These are phyloP conservation scores for Nycticorax nycticorax DNA, from an alignment of 2,113 vertebrate genomes.

Conservation along the genomic window DNA sequence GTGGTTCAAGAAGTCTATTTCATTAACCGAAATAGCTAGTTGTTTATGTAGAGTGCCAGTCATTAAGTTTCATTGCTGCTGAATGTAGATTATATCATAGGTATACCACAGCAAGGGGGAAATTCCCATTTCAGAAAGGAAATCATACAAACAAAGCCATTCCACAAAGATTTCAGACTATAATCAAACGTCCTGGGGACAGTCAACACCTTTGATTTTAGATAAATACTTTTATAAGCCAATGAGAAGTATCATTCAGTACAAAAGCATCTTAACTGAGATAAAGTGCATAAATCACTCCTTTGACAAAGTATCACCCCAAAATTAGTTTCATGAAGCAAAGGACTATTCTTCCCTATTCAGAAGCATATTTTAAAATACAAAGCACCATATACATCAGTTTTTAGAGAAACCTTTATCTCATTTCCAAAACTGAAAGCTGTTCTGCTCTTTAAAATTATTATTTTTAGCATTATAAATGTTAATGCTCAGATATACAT, in stretches of 20 bases:
- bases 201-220: not conserved
- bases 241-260: not conserved
- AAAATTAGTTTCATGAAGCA: slow-evolving; percentile 17
- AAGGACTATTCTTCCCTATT: slow-evolving; percentile 13
- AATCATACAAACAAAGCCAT: not conserved
- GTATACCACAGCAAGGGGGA: not conserved
- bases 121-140: not conserved
- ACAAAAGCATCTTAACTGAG: not conserved
- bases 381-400: not conserved
- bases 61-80: not conserved
- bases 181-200: not conserved
- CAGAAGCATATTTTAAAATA: not conserved
- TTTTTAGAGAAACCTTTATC: not conserved
- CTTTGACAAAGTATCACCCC: slow-evolving; percentile 5
- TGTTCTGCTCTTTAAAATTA: not conserved
- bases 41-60: not conserved
- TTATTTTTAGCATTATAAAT: not conserved
- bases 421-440: not conserved
- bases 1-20: not conserved
- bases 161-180: not conserved
- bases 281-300: not conserved
- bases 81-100: not conserved
- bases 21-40: not conserved
- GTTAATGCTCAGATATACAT: not conserved
- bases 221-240: not conserved